phyloP scores from a whole-genome alignment of 2,797 vertebrate genomes.

The Syndactyla subalaris region DNA sequence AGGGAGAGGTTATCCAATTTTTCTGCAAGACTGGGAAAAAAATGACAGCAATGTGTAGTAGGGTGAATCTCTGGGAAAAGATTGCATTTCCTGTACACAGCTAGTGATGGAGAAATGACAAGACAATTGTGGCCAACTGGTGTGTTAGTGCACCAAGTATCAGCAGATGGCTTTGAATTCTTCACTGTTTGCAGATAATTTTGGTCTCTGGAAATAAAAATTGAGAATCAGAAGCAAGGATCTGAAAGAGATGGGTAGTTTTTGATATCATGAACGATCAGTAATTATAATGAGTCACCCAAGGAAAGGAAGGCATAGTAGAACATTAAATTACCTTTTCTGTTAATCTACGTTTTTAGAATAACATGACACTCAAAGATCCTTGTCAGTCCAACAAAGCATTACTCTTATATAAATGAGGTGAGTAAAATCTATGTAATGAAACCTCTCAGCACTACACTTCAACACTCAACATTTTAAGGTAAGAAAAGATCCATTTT shows the following conservation, averaged over 20 bases:
- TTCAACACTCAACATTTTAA: neutral
- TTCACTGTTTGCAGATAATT: neutral
- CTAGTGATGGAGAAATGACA: neutral
- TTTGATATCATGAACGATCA: neutral
- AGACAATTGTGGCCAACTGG: neutral
- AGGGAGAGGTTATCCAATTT: neutral
- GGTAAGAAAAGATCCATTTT: neutral
- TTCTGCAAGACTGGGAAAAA: neutral
- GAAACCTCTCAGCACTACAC: neutral
- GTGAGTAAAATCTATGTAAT: neutral
- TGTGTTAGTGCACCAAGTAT: neutral
- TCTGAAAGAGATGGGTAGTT: neutral
- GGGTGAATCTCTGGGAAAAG: neutral
- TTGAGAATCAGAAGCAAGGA: neutral
- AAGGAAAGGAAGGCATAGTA: neutral
- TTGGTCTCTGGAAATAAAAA: neutral
- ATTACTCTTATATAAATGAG: neutral
- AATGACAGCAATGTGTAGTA: neutral
- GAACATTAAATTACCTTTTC: neutral
- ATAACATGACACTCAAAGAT: neutral
- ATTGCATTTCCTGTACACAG: neutral
- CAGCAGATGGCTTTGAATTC: neutral
- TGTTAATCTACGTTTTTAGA: neutral
- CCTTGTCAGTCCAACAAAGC: neutral
- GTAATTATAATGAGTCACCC: neutral